Base-by-base conservation (phyloP, 2,888 invertebrate species). In the Trisateles emortualis region DNA sequence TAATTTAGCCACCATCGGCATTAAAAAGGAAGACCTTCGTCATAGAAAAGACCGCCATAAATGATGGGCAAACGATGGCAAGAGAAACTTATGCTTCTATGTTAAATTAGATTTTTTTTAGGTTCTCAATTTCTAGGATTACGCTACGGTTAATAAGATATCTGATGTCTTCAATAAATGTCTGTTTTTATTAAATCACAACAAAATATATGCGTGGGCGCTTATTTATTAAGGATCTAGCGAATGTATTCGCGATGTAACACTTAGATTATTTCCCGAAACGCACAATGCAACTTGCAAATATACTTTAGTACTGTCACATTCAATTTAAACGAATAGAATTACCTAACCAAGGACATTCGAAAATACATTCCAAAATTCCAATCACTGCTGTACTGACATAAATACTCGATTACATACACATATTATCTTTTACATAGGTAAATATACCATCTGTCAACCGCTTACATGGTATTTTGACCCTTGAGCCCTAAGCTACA, bases 371-470 rank as follows among this genome's bases (percentile, higher is more conserved):
- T 62, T 74, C 72, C 59, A 6, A 67, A 64, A 72, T 76, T 70
- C 78, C 79, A 77, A 76, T 79, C 78, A 73, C 76, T 68, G 67
- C 51, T 63, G 53, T 56, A 71, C 65, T 68, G 69, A 74, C 71
- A 74, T 79, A 78, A 68, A 66, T 65, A 71, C 71, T 69, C 61
- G 46, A 63, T 60, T 53, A 64, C 68, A 63, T 70, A 54, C 42
- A 66, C 70, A 77, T 76, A 74, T 73, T 73, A 80, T 71, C 72
- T 70, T 70, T 67, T 68, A 68, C 67, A 62, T 64, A 70, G 45
- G 68, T 74, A 72, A 70, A 75, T 70, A 73, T 58, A 73, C 75
- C 84, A 85, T 81, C 85, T 86, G 85, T 82, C 79, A 52, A 45
- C 17, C 16, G 4, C 4, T 35, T 10, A 22, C 58, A 65, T 39